Conservation (phyloP, 2,113 vertebrate species). For the Psophia crepitans region DNA sequence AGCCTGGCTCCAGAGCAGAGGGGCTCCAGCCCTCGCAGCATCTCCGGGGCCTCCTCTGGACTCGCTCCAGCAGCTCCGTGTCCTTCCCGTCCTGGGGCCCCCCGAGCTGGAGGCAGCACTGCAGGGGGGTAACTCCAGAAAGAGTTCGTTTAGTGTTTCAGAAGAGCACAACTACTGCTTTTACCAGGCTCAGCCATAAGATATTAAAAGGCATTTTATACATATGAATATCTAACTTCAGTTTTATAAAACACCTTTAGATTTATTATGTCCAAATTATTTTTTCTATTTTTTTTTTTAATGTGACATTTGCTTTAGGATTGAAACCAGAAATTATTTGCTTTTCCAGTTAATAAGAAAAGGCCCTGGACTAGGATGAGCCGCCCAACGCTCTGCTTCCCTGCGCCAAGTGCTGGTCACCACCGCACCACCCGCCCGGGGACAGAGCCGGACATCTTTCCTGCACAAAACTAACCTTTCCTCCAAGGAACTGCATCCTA, state of each 20-base stretch:
- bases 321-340: not conserved
- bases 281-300: not conserved
- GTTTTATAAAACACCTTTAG: not conserved
- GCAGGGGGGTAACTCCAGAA: not conserved
- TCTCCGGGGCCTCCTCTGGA: no score
- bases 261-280: not conserved
- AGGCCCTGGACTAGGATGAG: not conserved
- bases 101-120: no score
- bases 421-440: accelerated
- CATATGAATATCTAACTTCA: not conserved
- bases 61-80: no score
- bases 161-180: no score
- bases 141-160: no score
- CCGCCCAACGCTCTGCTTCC: not conserved
- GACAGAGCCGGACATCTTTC: not conserved
- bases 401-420: not conserved
- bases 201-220: not conserved
- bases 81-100: no score
- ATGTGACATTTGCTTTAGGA: not conserved
- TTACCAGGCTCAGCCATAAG: no score
- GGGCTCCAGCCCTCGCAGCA: no score
- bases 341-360: not conserved
- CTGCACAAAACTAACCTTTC: not conserved
- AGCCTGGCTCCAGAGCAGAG: no score
- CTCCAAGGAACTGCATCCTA: not conserved